Evolutionary conservation across 2,888 invertebrate species (phyloP), one percentile per base, ranked within the genome.

Genomic region (Lasioglossum calceatum): DNA sequence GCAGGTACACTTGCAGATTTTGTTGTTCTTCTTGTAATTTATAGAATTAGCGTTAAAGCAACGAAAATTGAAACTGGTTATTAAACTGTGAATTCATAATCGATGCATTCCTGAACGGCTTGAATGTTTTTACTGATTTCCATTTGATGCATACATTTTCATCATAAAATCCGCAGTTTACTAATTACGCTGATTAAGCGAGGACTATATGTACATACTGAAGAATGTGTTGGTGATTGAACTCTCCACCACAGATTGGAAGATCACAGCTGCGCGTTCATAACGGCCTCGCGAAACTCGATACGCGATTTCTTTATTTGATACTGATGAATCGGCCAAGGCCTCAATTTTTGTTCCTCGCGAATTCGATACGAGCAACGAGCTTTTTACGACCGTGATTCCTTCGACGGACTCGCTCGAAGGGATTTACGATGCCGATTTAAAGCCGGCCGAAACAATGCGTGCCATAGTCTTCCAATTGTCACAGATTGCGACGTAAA

Each of bases 391-490:
- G 79, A 71, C 72, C 72, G 19, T 36, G 39, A 75, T 81, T 79
- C 19, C 74, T 44, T 27, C 32, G 32, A 8, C 50, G 10, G 72
- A n/a, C 27, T 79, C 19, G 67, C 19, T 8, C 23, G 32, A 67
- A 39, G 42, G 77, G 75, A 85, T 89, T 87, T 87, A 88, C 79
- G 67, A 47, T 50, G 8, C 16, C 78, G 78, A 86, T 84, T 82
- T 75, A 36, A 72, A 54, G 58, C 77, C 79, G 77, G 47, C n/a
- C 61, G 64, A 47, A 79, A 76, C 73, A 14, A 23, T 50, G 42
- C 14, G 23, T 12, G 67, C 67, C 67, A 44, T 8, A 39, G 36
- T 47, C 58, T 32, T 10, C 61, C 12, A 64, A 23, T 32, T 32
- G 12, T 32, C 23, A n/a, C 4, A n/a, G 76, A 42, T 61, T 42